A percentile compares a stretch with the other conserved stretches of the same genome.
Conservation (phyloP, 2,113 vertebrate genomes). For the Campylorhamphus procurvoides region DNA sequence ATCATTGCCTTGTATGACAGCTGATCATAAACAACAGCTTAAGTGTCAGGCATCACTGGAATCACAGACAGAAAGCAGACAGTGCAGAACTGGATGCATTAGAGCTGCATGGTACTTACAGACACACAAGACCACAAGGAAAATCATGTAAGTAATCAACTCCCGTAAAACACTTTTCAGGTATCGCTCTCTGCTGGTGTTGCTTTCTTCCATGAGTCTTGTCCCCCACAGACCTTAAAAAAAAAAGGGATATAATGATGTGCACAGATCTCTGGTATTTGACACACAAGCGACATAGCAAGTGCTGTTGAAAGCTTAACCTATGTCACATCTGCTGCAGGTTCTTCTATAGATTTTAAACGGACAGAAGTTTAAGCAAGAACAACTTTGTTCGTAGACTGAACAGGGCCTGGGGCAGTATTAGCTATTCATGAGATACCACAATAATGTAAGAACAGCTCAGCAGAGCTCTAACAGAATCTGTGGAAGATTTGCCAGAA, state of each 20-base stretch:
- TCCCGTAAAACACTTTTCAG: conserved; percentile 90
- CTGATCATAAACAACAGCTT: neutral
- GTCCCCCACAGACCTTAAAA: conserved; percentile 95
- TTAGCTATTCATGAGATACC: neutral
- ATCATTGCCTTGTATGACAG: neutral
- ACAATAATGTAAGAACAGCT: neutral
- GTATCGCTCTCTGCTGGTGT: conserved; percentile 89
- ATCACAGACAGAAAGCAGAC: neutral
- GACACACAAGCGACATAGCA: neutral
- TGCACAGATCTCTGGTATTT: neutral
- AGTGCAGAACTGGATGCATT: neutral
- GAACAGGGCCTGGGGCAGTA: fast-evolving
- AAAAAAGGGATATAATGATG: neutral
- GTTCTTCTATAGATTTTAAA: neutral
- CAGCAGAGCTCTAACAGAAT: neutral
- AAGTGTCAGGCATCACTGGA: neutral
- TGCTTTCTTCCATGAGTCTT: conserved; percentile 89
- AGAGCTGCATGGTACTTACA: conserved; percentile 78
- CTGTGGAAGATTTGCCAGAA: neutral
- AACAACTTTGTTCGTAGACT: fast-evolving
- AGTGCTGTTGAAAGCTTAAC: neutral
- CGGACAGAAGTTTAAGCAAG: neutral
- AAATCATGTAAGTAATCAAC: conserved; percentile 87
- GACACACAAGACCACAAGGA: conserved; percentile 89
- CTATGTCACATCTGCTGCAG: neutral